Evolutionary conservation across 2,888 invertebrate species (phyloP).

Genomic region (Bombyx huttoni): DNA sequence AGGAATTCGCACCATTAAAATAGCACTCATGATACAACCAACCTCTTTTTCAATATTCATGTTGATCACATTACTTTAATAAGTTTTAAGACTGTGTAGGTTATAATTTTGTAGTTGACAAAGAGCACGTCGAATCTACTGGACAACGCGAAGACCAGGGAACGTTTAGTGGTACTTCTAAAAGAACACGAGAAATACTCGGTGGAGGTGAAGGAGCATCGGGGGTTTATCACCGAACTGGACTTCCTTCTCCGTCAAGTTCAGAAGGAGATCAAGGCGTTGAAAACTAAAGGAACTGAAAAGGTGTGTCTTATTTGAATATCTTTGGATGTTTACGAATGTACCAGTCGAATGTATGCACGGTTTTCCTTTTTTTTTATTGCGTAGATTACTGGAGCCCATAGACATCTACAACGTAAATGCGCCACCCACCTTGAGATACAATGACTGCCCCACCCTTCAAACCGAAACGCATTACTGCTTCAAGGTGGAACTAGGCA

Average conservation of each 20-base stretch:
- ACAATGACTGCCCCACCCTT: no score
- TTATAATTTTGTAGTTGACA: constrained; percentile 26
- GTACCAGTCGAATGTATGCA: no score
- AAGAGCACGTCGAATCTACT: constrained; percentile 70
- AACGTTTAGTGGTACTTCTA: constrained; percentile 66
- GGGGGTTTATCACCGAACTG: constrained; percentile 60
- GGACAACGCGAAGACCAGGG: constrained; percentile 64
- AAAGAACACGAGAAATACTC: constrained; percentile 69
- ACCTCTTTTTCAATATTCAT: not conserved
- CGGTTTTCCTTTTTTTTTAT: no score
- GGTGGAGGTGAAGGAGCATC: constrained; percentile 59
- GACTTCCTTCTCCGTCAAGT: constrained; percentile 70
- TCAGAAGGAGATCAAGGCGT: constrained; percentile 55
- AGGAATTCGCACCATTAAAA: no score
- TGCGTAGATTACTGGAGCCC: no score
- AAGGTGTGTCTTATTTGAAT: constrained; percentile 19
- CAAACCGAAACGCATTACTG: no score
- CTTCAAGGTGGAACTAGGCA: no score
- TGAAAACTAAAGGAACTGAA: constrained; percentile 46
- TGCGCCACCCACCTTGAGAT: no score
- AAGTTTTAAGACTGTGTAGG: not conserved
- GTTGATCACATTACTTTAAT: not conserved
- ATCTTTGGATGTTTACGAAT: no score
- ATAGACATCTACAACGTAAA: no score
- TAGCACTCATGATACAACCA: no score